Evolutionary conservation across 1,140 invertebrate genomes (phyloP).

Genomic region (Kradibia gibbosae): DNA sequence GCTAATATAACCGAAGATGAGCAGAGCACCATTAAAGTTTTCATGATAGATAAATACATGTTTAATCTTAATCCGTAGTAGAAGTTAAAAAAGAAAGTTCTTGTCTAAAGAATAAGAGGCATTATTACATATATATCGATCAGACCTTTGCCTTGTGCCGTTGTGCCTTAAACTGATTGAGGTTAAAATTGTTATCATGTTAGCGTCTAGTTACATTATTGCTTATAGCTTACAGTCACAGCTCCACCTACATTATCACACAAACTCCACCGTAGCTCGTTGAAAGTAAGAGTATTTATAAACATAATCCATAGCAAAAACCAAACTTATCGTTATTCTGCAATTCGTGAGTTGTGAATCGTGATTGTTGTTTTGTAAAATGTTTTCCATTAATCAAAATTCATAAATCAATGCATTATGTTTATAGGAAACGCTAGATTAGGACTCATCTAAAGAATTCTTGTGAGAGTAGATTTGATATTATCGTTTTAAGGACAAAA

Average conservation of each 20-base stretch:
- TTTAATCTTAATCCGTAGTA: slow-evolving; percentile 1
- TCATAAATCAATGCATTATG: background rate
- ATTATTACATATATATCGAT: slow-evolving; percentile 46
- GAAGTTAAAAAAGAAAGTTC: slow-evolving; percentile 13
- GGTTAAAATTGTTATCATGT: slow-evolving; percentile 41
- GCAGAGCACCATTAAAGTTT: slow-evolving; percentile 46
- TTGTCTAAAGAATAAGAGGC: slow-evolving; percentile 32
- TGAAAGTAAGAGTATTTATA: background rate
- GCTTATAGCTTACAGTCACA: background rate
- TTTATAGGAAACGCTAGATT: background rate
- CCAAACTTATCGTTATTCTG: no score
- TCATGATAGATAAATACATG: slow-evolving; percentile 53
- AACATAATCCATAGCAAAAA: background rate
- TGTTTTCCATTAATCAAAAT: background rate
- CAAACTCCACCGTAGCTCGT: slow-evolving; percentile 6
- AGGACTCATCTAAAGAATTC: background rate
- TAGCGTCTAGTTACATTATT: no score
- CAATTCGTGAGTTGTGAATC: no score
- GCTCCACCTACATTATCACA: background rate
- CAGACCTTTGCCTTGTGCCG: slow-evolving; percentile 23
- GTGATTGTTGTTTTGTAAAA: no score
- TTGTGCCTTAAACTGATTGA: slow-evolving; percentile 37
- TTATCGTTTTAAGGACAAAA: background rate
- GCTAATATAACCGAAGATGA: slow-evolving; percentile 48
- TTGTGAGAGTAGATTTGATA: slow-evolving; percentile 1